These are phyloP conservation scores for Ptychochromis oligacanthus DNA, from an alignment of 2,113 vertebrate genomes.

Conservation along the genomic window DNA sequence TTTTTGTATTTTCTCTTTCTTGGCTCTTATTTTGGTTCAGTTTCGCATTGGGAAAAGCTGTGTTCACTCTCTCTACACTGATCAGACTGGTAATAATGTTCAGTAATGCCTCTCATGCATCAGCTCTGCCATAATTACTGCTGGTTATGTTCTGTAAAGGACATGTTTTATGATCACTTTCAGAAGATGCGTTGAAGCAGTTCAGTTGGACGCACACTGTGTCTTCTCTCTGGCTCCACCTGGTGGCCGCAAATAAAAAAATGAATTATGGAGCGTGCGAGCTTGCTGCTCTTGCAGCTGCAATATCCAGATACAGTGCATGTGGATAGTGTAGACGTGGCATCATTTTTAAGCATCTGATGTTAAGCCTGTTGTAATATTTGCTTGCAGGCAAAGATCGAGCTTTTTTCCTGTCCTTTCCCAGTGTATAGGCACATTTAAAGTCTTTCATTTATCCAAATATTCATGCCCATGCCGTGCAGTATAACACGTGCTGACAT, in stretches of 20 bases:
- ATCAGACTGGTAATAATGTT: not conserved
- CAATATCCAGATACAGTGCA: not conserved
- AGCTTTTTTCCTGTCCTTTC: not conserved
- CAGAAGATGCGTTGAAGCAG: slow-evolving; percentile 8
- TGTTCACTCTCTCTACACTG: not conserved
- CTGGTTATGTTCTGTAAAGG: not conserved
- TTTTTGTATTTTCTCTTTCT: not conserved
- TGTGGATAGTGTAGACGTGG: slow-evolving; percentile 8
- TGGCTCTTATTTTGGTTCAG: not conserved
- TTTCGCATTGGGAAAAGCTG: not conserved
- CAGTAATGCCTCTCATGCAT: not conserved
- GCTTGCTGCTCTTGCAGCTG: not conserved
- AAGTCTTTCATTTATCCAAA: slow-evolving; percentile 22
- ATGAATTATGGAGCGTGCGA: not conserved
- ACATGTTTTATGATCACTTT: slow-evolving; percentile 20
- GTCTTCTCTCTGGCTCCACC: slow-evolving; percentile 59
- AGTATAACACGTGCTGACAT: not conserved
- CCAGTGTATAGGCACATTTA: not conserved
- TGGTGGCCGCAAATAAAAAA: slow-evolving; percentile 52
- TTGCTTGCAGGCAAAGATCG: not conserved
- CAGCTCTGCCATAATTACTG: not conserved
- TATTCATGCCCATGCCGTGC: slow-evolving; percentile 19
- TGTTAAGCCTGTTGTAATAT: slow-evolving; percentile 20
- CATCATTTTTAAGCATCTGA: slow-evolving; percentile 35
- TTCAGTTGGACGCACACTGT: not conserved